Conservation (phyloP, 2,888 invertebrate genomes). For the Ichneumoninae sp. region DNA sequence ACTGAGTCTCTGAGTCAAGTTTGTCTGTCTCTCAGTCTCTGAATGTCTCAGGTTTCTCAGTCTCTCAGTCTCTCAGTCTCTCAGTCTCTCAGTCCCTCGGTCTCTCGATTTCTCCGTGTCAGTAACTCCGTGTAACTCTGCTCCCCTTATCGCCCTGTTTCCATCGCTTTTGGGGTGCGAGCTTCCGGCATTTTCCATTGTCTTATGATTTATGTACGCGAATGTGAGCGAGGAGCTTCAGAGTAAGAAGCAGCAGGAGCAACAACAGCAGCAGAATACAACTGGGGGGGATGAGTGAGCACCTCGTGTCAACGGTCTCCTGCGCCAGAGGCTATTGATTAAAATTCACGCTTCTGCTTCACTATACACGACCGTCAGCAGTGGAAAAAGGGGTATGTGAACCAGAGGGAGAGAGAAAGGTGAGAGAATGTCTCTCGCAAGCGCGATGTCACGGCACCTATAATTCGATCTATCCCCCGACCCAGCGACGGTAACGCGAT, state of each 20-base stretch:
- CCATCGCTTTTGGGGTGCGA: slow-evolving; percentile 39
- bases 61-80: no score
- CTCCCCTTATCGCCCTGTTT: background rate
- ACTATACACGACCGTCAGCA: slow-evolving; percentile 28
- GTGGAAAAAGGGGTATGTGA: slow-evolving; percentile 21
- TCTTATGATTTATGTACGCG: slow-evolving; percentile 80
- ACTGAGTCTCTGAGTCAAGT: no score
- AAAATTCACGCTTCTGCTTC: slow-evolving; percentile 53
- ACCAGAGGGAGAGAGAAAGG: no score
- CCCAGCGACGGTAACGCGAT: slow-evolving; percentile 38
- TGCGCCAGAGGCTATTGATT: slow-evolving; percentile 63
- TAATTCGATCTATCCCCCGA: slow-evolving; percentile 46
- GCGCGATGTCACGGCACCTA: slow-evolving; percentile 46
- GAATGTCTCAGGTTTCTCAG: no score
- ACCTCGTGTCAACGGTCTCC: slow-evolving; percentile 43
- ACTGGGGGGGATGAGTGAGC: slow-evolving; percentile 42
- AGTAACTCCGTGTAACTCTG: background rate
- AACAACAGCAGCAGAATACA: slow-evolving; percentile 6
- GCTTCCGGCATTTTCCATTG: slow-evolving; percentile 77
- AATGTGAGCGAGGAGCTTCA: background rate
- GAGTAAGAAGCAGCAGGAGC: slow-evolving; percentile 31
- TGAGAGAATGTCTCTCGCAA: slow-evolving; percentile 2
- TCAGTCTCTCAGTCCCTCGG: slow-evolving; percentile 23
- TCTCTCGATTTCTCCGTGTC: slow-evolving; percentile 36
- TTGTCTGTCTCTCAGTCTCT: no score